Conservation (phyloP, 2,797 vertebrate species). For the Acomys russatus region DNA sequence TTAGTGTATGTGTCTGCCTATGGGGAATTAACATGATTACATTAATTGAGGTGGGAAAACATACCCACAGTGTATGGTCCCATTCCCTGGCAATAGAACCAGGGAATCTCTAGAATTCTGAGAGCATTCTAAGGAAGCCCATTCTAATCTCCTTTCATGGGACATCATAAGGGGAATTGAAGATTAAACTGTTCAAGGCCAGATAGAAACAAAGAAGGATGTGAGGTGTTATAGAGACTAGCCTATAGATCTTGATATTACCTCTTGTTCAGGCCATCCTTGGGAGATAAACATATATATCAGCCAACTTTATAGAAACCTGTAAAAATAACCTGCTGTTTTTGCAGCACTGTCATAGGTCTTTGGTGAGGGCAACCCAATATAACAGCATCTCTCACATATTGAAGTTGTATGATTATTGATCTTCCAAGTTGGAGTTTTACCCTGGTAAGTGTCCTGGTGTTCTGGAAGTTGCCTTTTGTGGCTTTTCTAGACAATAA, state of each 20-base stretch:
- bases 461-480: neutral
- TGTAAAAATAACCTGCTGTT: neutral
- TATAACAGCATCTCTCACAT: neutral
- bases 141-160: neutral
- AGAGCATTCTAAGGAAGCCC: neutral
- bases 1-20: neutral
- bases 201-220: neutral
- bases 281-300: neutral
- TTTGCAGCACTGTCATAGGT: neutral
- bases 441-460: neutral
- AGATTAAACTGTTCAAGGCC: neutral
- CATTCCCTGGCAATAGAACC: neutral
- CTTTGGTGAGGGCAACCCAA: neutral
- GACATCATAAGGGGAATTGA: neutral
- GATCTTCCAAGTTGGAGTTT: neutral
- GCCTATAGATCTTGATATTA: neutral
- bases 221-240: neutral
- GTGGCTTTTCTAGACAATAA: neutral
- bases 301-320: neutral
- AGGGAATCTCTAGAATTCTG: neutral
- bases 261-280: neutral
- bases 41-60: neutral
- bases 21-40: neutral
- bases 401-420: neutral
- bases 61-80: neutral